Base-by-base conservation (phyloP, 1,140 invertebrate species). In the Zelostemma sp. region DNA sequence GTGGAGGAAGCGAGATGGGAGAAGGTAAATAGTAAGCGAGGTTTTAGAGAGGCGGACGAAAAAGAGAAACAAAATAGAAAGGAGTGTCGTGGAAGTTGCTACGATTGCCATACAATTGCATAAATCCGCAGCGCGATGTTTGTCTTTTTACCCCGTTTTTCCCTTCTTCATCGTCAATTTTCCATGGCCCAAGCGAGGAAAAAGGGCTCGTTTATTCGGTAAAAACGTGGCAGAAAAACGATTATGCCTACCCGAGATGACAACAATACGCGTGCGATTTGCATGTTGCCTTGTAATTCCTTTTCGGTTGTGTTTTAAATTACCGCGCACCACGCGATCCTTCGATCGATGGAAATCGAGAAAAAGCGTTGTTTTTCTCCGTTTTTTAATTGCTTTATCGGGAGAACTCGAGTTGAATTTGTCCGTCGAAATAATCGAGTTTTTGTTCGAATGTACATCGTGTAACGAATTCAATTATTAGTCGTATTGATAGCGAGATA, bases 221-320 rank as follows among this genome's bases (percentile, higher is more conserved):
- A n/a, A n/a, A n/a, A n/a, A n/a, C n/a, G n/a, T n/a, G n/a, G n/a
- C n/a, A n/a, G n/a, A n/a, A n/a, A n/a, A n/a, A n/a, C 9, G 14
- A 38, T 38, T 38, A 38, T 2, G 2, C 11, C 2, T n/a, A 38
- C 11, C 3, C 9, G 14, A 3, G 35, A 38, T n/a, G 9, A 38
- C 35, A 38, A 11, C 9, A 48, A 48, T 6, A 3, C n/a, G 41
- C 12, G 6, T 47, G 17, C 11, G 18, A 19, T 65, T 65, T 70
- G 41, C 62, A 70, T 65, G 66, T 65, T 57, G 66, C 68, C 68
- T 70, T 70, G 68, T 25, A 53, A 15, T 54, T 54, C 68, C 62
- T 65, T 70, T 58, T 70, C 61, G 51, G 58, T 57, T 33, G 17
- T 12, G 43, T 11, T 49, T 60, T 43, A 31, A 33, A 35, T 35